Percentiles rank a stretch among this genome's conserved stretches.
These are phyloP conservation scores for Podargus strigoides DNA, from an alignment of 2,797 vertebrate genomes.

Conservation along the genomic window DNA sequence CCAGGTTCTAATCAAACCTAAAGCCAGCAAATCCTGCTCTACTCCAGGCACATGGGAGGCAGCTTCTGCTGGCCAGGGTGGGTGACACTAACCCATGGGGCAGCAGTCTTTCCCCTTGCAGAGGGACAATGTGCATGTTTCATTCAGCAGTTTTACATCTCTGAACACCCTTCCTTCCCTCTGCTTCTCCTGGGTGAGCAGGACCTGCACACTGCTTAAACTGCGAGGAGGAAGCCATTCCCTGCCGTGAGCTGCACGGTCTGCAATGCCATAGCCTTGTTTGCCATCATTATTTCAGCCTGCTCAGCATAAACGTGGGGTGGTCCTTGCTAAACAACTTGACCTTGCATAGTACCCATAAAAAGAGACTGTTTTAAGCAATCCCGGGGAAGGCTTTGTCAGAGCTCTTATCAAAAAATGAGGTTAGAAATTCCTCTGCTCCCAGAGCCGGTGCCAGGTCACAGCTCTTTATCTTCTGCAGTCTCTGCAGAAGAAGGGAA, in stretches of 20 bases:
- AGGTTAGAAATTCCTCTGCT: slow-evolving; percentile 31
- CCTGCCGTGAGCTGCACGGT: neutral
- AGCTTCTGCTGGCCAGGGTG: neutral
- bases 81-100: neutral
- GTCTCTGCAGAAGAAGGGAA: neutral
- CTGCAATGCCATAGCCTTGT: neutral
- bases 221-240: neutral
- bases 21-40: neutral
- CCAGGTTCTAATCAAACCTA: neutral
- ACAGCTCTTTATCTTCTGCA: slow-evolving; percentile 19
- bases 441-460: neutral
- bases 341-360: neutral
- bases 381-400: neutral
- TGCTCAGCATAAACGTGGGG: rapidly evolving
- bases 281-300: neutral
- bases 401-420: slow-evolving; percentile 28
- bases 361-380: neutral
- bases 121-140: too few relatives aligned
- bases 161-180: neutral
- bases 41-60: rapidly evolving
- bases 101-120: neutral
- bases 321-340: neutral
- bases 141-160: neutral
- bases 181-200: neutral
- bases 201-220: rapidly evolving